Evolutionary conservation across 2,113 vertebrate genomes (phyloP).

Genomic region (Megaceryle torquata): DNA sequence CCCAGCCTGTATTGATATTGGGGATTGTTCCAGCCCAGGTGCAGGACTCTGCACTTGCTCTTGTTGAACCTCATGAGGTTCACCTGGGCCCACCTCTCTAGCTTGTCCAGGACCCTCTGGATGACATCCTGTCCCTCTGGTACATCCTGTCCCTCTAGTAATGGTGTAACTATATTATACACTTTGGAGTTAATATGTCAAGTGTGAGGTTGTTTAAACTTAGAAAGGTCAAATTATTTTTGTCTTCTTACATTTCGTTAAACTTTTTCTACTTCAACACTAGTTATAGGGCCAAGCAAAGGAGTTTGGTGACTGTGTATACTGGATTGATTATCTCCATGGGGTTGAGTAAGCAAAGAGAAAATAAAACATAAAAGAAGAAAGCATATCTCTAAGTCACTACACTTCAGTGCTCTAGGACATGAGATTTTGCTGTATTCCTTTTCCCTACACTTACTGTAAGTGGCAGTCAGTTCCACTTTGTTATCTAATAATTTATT

Average conservation of each 20-base stretch:
- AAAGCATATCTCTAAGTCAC: not conserved
- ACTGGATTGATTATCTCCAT: not conserved
- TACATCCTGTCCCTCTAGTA: not conserved
- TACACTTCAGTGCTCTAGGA: not conserved
- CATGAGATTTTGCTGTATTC: not conserved
- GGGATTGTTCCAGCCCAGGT: too few relatives aligned
- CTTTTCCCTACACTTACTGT: not conserved
- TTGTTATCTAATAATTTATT: not conserved
- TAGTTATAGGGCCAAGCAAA: not conserved
- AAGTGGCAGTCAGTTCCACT: not conserved
- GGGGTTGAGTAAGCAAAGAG: not conserved
- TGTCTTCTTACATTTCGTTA: not conserved
- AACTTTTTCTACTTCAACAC: not conserved
- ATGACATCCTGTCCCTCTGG: too few relatives aligned
- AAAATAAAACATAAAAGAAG: not conserved
- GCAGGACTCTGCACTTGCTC: too few relatives aligned
- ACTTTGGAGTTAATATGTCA: not conserved
- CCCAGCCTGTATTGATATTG: too few relatives aligned
- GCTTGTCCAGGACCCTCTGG: too few relatives aligned
- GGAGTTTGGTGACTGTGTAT: not conserved
- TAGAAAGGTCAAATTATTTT: not conserved
- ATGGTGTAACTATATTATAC: not conserved
- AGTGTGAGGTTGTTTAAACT: not conserved
- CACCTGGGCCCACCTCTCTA: too few relatives aligned
- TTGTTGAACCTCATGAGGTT: too few relatives aligned